Evolutionary conservation across 2,797 vertebrate species (phyloP), one percentile per base, ranked within the genome.

Genomic region (Poecilia gillii): DNA sequence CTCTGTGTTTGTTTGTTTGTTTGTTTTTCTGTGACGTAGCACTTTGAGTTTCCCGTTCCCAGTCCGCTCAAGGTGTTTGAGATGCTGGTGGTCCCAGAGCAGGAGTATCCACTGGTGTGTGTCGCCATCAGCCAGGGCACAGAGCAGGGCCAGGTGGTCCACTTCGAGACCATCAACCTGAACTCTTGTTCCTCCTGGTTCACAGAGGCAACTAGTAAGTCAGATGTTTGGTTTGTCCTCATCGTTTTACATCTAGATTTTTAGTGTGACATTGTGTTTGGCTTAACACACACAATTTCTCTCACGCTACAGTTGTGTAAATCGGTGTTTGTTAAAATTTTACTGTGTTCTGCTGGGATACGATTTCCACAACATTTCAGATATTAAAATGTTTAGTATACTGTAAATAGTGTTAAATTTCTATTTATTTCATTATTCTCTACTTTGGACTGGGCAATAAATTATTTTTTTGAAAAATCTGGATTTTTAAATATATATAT

Each of bases 111-210:
- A 7, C 96, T 99, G 96, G 96, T 99, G 81, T 99, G 99, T 4
- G 98, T 99, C 59, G 98, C 98, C 14, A 96, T 99, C 93, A 98
- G 97, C 88, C 96, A 95, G 87, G 98, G 97, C 68, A 80, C 85
- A 0, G 97, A 99, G 79, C 93, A 95, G 0, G 93, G 95, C 77
- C 98, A 99, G 87, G 97, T 99, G 6, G 98, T 99, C 88, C 97
- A 97, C 90, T 99, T 99, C 47, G 97, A 99, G 96, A 99, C 98
- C 90, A 99, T 99, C 96, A 98, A 99, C 95, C 96, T 99, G 85
- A 99, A 99, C 95, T 99, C 99, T 8, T 97, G 97, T 66, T 99
- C 99, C 13, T 99, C 98, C 0, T 99, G 99, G 99, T 99, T 99
- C 96, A 99, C 98, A 16, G 97, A 98, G 87, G 97, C 97, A 87